Base-by-base conservation (phyloP, 1,140 invertebrate genomes). In the Pogonus chalceus region DNA sequence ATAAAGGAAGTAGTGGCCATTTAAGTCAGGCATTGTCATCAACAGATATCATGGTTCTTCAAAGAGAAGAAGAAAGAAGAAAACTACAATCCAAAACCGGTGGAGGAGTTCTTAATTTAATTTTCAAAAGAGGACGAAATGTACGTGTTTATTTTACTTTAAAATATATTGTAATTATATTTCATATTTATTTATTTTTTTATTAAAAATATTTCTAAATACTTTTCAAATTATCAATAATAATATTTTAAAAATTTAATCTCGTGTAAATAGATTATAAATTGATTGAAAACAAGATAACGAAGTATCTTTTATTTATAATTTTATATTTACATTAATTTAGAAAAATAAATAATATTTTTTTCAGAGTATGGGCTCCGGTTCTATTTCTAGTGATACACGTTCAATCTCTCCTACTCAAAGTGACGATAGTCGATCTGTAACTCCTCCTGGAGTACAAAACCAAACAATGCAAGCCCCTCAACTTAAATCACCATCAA, bases 31-130 rank as follows among this genome's bases (percentile, higher is more conserved):
- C 76, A 2, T 65, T 83, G 47, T 81, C 80, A 18, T 73, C 78
- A 1, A 76, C 79, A 53, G 81, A 84, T 64, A 82, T 84, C 59
- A 78, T 83, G 72, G 76, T 75, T 0, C 65, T 82, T 24, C 75
- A 79, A 53, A 72, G 75, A 51, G 75, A 79, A 55, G 77, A 79
- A 57, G 78, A 81, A 47, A 66, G 76, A 4, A 69, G 74, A 26
- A 69, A 74, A 16, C 72, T 78, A 51, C 72, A 74, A 46, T 65
- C 67, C 18, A 75, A 73, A 51, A 69, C 72, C 23, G 73, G 66
- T 23, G 66, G 66, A 16, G 68, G 74, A 21, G 69, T 80, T 2
- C 76, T 79, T 56, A 72, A 77, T 49, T 72, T 80, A 57, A 71
- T 77, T 57, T 77, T 81, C 62, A 72, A 71, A 54, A 54, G 60